Percentiles rank a stretch among this genome's conserved stretches.
Conservation (phyloP, 2,888 invertebrate genomes). For the Anoplius nigerrimus region DNA sequence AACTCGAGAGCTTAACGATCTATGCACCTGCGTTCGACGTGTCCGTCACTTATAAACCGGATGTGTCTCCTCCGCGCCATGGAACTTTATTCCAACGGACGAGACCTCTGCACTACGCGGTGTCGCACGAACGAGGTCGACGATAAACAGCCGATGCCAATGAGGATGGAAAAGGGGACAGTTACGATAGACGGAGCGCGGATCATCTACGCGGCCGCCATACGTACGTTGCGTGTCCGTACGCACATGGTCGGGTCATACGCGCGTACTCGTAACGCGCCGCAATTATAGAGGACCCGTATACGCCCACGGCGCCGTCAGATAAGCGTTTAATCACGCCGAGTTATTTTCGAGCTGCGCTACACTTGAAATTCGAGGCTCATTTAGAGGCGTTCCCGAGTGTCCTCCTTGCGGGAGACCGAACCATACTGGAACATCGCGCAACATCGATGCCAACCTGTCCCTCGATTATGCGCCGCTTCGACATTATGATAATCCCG, state of each 20-base stretch:
- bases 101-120: too few relatives aligned
- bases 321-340: slow-evolving; percentile 38
- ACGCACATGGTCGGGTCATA: not conserved
- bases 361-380: slow-evolving; percentile 33
- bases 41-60: too few relatives aligned
- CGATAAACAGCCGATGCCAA: slow-evolving; percentile 25
- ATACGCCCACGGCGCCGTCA: slow-evolving; percentile 31
- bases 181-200: slow-evolving; percentile 20
- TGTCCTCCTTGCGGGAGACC: slow-evolving; percentile 11
- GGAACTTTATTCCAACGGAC: too few relatives aligned
- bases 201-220: not conserved
- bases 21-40: too few relatives aligned
- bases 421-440: not conserved
- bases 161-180: slow-evolving; percentile 18
- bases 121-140: slow-evolving; percentile 18
- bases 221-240: slow-evolving; percentile 12
- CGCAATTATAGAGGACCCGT: slow-evolving; percentile 27
- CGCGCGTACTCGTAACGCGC: slow-evolving; percentile 4
- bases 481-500: slow-evolving; percentile 26
- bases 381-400: not conserved
- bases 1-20: too few relatives aligned
- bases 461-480: slow-evolving; percentile 1
- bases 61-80: too few relatives aligned
- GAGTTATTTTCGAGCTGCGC: slow-evolving; percentile 36
- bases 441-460: not conserved